Conservation (phyloP, 2,888 invertebrate genomes). For the Vandiemenella viatica region DNA sequence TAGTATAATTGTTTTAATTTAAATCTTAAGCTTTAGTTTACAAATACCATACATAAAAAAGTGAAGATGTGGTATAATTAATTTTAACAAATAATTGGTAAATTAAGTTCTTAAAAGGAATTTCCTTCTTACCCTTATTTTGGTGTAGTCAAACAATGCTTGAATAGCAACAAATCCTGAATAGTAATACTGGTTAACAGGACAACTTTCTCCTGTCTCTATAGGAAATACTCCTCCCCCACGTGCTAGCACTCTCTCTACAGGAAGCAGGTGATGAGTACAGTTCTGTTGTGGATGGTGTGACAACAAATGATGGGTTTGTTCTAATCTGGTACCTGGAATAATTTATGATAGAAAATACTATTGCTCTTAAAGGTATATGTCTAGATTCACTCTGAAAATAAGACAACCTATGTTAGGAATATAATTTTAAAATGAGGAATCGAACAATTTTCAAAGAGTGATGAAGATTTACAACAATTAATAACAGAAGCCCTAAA, state of each 20-base stretch:
- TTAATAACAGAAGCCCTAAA: too few relatives aligned
- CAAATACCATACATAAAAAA: too few relatives aligned
- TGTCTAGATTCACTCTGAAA: too few relatives aligned
- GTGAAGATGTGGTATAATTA: not conserved
- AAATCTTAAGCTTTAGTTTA: too few relatives aligned
- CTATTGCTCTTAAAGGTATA: too few relatives aligned
- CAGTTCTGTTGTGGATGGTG: conserved; percentile 47
- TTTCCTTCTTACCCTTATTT: conserved; percentile 40
- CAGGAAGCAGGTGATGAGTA: conserved; percentile 53
- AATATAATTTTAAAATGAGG: too few relatives aligned
- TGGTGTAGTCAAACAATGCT: conserved; percentile 52
- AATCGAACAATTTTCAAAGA: too few relatives aligned
- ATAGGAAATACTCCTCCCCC: conserved; percentile 50
- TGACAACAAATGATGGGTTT: conserved; percentile 48
- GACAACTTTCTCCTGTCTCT: conserved; percentile 54
- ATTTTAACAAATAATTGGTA: not conserved
- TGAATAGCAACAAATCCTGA: conserved; percentile 62
- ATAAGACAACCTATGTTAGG: too few relatives aligned
- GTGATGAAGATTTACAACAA: too few relatives aligned
- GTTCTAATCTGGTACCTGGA: conserved; percentile 56
- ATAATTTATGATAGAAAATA: too few relatives aligned
- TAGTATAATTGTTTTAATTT: too few relatives aligned
- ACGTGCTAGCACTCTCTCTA: conserved; percentile 41
- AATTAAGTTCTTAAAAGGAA: not conserved
- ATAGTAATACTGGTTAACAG: conserved; percentile 58